phyloP scores from a whole-genome alignment of 35 echinoderm and acorn worm genomes.

The Holothuria glaberrima region DNA sequence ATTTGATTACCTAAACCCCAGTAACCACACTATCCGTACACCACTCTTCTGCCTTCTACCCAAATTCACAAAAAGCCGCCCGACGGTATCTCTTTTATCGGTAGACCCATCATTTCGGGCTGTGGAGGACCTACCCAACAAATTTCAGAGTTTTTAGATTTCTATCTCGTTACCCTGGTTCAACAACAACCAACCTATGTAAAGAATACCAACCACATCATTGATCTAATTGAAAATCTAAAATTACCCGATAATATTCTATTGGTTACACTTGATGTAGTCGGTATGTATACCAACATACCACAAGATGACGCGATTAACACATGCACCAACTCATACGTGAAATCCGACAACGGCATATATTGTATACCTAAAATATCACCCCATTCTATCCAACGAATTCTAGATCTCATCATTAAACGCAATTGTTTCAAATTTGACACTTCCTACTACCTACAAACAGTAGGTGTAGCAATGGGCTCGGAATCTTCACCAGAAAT shows the following conservation, averaged over 20 bases:
- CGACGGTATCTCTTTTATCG: neutral
- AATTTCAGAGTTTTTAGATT: neutral
- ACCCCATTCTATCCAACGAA: neutral
- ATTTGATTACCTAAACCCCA: neutral
- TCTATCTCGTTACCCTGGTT: no score
- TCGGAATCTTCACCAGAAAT: no score
- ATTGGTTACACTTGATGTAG: neutral
- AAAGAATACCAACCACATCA: neutral
- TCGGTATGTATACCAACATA: slow-evolving; percentile 24
- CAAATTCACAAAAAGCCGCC: neutral
- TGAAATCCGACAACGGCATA: neutral
- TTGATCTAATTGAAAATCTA: slow-evolving; percentile 4
- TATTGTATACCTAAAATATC: no score
- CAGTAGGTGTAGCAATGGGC: no score
- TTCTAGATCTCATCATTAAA: slow-evolving; percentile 35
- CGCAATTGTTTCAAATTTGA: neutral
- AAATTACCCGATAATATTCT: neutral
- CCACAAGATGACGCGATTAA: slow-evolving; percentile 9
- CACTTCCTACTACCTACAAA: no score
- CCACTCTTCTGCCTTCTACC: neutral
- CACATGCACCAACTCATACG: neutral
- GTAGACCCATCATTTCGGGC: neutral
- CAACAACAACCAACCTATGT: no score
- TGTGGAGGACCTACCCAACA: neutral
- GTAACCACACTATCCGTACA: neutral